phyloP scores from a whole-genome alignment of 1,140 invertebrate genomes.

The Brachionus calyciflorus region DNA sequence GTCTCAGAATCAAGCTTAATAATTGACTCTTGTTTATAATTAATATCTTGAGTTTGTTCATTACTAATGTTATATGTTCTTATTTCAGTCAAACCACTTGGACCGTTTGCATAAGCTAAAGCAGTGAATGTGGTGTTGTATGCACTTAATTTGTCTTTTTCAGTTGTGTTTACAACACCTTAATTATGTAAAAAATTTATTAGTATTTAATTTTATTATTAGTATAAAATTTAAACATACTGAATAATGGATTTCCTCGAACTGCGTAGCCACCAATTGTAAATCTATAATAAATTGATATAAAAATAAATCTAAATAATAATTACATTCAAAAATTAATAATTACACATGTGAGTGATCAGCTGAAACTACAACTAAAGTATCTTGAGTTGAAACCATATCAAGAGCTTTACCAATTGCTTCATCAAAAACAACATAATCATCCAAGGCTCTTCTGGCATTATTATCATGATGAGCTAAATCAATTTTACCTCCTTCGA shows the following conservation, averaged over 20 bases:
- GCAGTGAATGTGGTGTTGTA: slow-evolving; percentile 53
- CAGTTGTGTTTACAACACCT: slow-evolving; percentile 3
- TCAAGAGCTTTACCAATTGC: slow-evolving; percentile 57
- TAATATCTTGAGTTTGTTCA: background rate
- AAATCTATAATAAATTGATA: slow-evolving; percentile 47
- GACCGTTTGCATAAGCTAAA: slow-evolving; percentile 58
- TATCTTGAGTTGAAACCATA: slow-evolving; percentile 62
- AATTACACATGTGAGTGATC: slow-evolving; percentile 69
- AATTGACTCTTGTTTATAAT: slow-evolving; percentile 60
- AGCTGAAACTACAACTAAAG: slow-evolving; percentile 81
- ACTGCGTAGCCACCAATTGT: slow-evolving; percentile 48
- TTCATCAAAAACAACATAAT: slow-evolving; percentile 74
- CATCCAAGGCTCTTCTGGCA: slow-evolving; percentile 73
- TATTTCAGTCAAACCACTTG: slow-evolving; percentile 47
- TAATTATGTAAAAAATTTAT: background rate
- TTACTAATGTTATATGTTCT: slow-evolving; percentile 5
- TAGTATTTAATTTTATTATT: background rate
- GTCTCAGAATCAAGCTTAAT: slow-evolving; percentile 69
- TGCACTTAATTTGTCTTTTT: background rate
- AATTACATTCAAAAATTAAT: background rate
- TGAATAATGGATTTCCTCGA: slow-evolving; percentile 50
- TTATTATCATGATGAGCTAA: slow-evolving; percentile 78
- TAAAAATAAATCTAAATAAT: background rate
- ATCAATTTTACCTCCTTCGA: slow-evolving; percentile 82
- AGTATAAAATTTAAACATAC: background rate